Percentiles rank a stretch among this genome's conserved stretches.
These are phyloP conservation scores for Notocelia uddmanniana DNA, from an alignment of 2,888 invertebrate genomes.

Conservation along the genomic window DNA sequence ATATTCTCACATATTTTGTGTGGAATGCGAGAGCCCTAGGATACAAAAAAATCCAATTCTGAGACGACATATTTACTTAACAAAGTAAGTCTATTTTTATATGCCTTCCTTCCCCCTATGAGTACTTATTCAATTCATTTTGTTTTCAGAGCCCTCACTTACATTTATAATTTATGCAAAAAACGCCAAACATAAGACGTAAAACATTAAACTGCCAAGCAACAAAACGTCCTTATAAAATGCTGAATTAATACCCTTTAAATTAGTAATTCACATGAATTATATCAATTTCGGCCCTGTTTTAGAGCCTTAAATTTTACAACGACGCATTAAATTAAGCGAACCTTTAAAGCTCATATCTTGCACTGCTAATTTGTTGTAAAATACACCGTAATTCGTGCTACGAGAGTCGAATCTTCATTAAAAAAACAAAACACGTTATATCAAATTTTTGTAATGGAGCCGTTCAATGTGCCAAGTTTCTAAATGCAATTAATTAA, in stretches of 20 bases:
- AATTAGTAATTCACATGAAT: constrained; percentile 31
- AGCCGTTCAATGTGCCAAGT: constrained; percentile 4
- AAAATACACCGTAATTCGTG: neutral
- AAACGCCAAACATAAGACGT: neutral
- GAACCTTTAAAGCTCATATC: neutral
- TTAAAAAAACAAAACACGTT: neutral
- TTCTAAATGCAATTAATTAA: constrained; percentile 23
- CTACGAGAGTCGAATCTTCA: neutral
- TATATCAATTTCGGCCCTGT: constrained; percentile 22
- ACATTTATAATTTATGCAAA: constrained; percentile 8
- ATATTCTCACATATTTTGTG: too few relatives aligned
- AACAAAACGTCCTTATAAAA: constrained; percentile 17
- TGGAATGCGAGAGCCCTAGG: too few relatives aligned
- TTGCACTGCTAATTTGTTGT: neutral
- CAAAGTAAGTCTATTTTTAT: too few relatives aligned
- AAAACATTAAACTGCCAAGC: constrained; percentile 21
- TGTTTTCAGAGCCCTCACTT: too few relatives aligned
- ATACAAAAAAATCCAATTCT: too few relatives aligned
- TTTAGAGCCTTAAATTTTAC: constrained; percentile 32
- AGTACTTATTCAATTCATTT: too few relatives aligned
- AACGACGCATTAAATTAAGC: constrained; percentile 20
- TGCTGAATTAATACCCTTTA: constrained; percentile 30
- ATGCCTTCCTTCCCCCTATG: too few relatives aligned
- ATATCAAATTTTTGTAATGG: neutral
- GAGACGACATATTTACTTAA: too few relatives aligned